Evolutionary conservation across 2,113 vertebrate species (phyloP).

Genomic region (Albula goreensis): DNA sequence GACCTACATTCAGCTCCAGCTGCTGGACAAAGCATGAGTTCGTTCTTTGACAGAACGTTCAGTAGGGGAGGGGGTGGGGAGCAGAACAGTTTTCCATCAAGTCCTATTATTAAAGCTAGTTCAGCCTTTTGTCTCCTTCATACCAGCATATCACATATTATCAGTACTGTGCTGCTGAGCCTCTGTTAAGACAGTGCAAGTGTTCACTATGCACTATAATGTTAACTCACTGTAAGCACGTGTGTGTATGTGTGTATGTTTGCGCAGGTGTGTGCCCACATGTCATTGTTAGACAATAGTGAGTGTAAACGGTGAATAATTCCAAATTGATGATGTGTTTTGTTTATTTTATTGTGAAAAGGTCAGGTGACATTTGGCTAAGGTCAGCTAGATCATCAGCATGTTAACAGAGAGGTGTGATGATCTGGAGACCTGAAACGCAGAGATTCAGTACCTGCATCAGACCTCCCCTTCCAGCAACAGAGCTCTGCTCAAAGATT

Average conservation of each 20-base stretch:
- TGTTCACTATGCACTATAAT: not conserved
- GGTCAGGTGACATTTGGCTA: slow-evolving; percentile 16
- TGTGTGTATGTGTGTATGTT: not conserved
- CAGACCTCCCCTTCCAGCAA: no score
- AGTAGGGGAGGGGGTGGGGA: not conserved
- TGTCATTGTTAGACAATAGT: not conserved
- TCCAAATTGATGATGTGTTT: not conserved
- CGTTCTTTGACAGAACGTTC: not conserved
- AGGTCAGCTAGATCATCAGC: not conserved
- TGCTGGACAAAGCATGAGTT: not conserved
- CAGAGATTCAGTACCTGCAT: not conserved
- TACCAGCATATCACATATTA: not conserved
- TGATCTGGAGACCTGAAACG: no score
- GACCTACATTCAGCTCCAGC: slow-evolving; percentile 21
- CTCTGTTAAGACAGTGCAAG: not conserved
- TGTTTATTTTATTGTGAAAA: not conserved
- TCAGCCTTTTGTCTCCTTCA: not conserved
- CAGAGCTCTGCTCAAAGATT: not conserved
- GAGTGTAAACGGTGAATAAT: not conserved
- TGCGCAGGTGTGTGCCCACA: not conserved
- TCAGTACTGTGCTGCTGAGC: no score
- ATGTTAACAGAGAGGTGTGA: not conserved
- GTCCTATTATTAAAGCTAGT: not conserved
- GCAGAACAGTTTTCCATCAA: not conserved
- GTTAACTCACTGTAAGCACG: not conserved